These are phyloP conservation scores for Prietella phreatophila DNA, from an alignment of 2,113 vertebrate species.

Conservation along the genomic window DNA sequence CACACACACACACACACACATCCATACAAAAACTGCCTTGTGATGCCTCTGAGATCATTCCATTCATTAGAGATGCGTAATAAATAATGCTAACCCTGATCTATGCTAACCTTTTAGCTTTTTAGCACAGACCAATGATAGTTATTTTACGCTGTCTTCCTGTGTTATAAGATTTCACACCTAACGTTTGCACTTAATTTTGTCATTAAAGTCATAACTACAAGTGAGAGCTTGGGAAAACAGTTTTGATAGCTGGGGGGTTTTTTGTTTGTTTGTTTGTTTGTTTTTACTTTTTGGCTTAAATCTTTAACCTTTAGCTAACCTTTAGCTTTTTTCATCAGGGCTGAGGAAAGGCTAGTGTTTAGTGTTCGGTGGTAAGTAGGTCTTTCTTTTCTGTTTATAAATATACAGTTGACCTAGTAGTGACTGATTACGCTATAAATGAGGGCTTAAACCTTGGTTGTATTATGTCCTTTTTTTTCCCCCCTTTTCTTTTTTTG, in stretches of 20 bases:
- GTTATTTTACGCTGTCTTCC: not conserved
- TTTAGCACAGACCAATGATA: not conserved
- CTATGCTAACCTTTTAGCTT: not conserved
- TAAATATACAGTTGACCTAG: too few species aligned
- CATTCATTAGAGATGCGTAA: not conserved
- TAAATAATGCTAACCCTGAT: not conserved
- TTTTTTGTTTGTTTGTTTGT: too few species aligned
- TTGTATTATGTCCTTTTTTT: not conserved
- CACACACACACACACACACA: conserved; percentile 25
- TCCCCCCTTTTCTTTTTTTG: too few species aligned
- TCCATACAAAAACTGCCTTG: conserved; percentile 11
- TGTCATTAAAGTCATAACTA: not conserved
- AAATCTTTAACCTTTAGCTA: too few species aligned
- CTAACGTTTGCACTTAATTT: not conserved
- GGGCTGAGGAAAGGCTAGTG: not conserved
- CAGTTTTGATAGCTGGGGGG: not conserved
- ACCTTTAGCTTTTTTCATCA: not conserved
- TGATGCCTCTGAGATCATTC: conserved; percentile 9
- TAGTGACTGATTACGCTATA: not conserved
- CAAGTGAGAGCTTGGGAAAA: not conserved
- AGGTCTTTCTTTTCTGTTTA: not conserved
- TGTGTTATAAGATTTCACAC: not conserved
- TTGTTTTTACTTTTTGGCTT: not conserved
- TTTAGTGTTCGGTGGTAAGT: not conserved
- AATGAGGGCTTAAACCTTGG: not conserved